Conservation (phyloP, 2,797 vertebrate genomes). For the Trichosurus vulpecula region DNA sequence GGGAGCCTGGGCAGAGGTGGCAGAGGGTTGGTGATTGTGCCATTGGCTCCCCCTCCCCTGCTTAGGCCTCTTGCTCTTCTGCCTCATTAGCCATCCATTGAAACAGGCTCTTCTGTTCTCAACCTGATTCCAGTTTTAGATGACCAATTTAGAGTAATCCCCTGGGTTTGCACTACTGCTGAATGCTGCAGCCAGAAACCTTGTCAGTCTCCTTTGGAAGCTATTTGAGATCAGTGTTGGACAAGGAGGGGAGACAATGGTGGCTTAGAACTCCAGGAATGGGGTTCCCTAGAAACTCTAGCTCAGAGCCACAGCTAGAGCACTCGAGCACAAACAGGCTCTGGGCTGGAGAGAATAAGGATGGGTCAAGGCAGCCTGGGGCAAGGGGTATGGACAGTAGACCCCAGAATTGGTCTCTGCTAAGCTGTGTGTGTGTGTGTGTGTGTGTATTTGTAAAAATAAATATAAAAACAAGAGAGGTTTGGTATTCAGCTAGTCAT, state of each 20-base stretch:
- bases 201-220: neutral
- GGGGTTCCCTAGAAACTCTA: neutral
- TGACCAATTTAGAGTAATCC: slow-evolving; percentile 15
- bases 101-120: neutral
- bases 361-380: neutral
- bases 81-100: neutral
- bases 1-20: neutral
- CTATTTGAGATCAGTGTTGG: neutral
- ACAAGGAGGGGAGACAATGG: neutral
- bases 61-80: neutral
- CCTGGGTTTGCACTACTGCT: neutral
- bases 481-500: neutral
- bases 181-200: neutral
- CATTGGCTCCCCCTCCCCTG: neutral
- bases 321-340: neutral
- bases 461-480: neutral
- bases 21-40: neutral
- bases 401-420: neutral
- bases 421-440: neutral
- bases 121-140: neutral
- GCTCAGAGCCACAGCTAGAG: neutral
- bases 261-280: neutral
- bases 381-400: neutral
- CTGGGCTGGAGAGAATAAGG: neutral
- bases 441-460: neutral